Percentiles rank a stretch among this genome's conserved stretches.
These are phyloP conservation scores for Cirrhinus molitorella DNA, from an alignment of 2,797 vertebrate genomes.

Conservation along the genomic window DNA sequence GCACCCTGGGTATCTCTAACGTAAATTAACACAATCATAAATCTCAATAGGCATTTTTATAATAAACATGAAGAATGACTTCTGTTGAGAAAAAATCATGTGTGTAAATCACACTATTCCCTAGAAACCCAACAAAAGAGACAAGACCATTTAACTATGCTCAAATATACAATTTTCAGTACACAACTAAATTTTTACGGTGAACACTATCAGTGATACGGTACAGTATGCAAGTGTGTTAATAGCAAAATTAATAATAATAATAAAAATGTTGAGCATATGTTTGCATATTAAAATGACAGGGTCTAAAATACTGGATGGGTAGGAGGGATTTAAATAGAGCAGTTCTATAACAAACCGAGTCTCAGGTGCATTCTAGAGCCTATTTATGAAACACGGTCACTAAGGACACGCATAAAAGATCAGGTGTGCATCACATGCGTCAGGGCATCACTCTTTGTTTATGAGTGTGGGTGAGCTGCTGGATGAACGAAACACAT, in stretches of 20 bases:
- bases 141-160: neutral
- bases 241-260: neutral
- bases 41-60: no score
- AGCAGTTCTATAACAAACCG: neutral
- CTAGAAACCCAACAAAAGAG: neutral
- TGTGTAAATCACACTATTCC: neutral
- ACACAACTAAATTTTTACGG: neutral
- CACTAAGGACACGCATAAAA: conserved; percentile 24
- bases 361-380: conserved; percentile 38
- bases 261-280: neutral
- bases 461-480: neutral
- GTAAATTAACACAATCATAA: no score
- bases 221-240: neutral
- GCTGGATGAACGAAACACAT: neutral
- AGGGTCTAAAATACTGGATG: neutral
- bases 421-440: conserved; percentile 19
- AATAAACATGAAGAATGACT: conserved; percentile 65
- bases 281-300: conserved; percentile 7
- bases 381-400: neutral
- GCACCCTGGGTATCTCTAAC: no score
- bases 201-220: neutral
- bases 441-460: conserved; percentile 25
- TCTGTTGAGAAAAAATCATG: conserved; percentile 53
- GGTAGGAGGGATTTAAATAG: conserved; percentile 13
- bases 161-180: neutral